Conservation (phyloP, 1,140 invertebrate species). For the Ruditapes philippinarum region DNA sequence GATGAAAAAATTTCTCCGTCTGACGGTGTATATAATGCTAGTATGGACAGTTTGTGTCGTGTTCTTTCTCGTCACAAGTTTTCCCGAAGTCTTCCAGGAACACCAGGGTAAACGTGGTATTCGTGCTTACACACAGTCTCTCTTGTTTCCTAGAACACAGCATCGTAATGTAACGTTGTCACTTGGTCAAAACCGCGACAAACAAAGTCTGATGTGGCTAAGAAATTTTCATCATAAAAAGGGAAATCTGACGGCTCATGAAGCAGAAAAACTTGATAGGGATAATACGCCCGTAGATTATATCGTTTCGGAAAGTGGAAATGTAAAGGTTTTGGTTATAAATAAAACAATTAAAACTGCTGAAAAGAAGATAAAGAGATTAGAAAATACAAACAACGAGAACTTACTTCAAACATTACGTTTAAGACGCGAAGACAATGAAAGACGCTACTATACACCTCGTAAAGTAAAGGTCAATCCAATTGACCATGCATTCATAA, state of each 20-base stretch:
- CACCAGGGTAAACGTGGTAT: background rate
- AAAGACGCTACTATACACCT: background rate
- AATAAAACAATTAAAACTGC: background rate
- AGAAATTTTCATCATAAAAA: constrained; percentile 3
- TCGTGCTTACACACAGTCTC: background rate
- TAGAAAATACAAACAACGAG: background rate
- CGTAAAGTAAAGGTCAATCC: background rate
- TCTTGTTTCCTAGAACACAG: background rate
- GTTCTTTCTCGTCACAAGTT: background rate
- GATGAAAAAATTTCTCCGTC: background rate
- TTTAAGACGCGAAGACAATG: background rate
- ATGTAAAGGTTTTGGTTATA: background rate
- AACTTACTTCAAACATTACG: background rate
- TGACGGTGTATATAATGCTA: background rate
- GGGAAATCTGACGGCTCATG: no score
- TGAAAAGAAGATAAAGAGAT: background rate
- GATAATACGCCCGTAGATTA: background rate
- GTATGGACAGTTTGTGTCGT: background rate
- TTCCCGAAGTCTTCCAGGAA: background rate
- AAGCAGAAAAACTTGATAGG: background rate
- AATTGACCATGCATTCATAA: background rate
- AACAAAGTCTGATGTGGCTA: background rate
- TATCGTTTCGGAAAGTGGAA: background rate
- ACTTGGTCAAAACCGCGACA: background rate
- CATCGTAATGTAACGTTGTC: background rate